Percentiles rank a stretch among this genome's conserved stretches.
These are phyloP conservation scores for Anneissia japonica DNA, from an alignment of 35 echinoderm and acorn worm species.

Conservation along the genomic window DNA sequence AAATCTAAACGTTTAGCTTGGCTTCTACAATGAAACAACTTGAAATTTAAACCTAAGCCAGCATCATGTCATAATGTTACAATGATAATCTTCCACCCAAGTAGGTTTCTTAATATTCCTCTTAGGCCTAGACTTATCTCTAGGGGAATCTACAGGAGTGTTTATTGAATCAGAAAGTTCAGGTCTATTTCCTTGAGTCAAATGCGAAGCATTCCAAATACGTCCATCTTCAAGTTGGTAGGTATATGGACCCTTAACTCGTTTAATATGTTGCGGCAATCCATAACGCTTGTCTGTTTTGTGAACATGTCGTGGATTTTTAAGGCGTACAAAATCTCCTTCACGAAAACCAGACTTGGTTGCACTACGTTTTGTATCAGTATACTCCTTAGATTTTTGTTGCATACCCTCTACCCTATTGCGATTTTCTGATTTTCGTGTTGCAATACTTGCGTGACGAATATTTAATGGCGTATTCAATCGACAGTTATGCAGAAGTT, in stretches of 20 bases:
- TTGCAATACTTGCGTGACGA: no score
- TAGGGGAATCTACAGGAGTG: background rate
- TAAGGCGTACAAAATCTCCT: background rate
- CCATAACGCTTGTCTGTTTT: background rate
- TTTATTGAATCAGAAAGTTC: no score
- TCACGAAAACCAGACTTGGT: background rate
- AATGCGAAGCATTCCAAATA: background rate
- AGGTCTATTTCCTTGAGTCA: background rate
- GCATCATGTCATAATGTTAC: no score
- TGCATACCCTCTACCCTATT: background rate
- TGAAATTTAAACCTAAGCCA: no score
- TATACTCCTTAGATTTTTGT: background rate
- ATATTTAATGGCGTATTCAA: no score
- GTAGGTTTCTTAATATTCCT: background rate
- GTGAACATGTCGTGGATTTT: background rate
- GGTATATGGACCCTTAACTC: background rate
- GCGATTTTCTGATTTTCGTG: background rate
- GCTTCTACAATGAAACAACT: no score
- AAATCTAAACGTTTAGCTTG: no score
- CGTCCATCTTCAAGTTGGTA: slow-evolving; percentile 10
- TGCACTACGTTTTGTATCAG: background rate
- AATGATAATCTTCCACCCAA: background rate
- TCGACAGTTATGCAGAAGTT: no score
- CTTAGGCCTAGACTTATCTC: background rate
- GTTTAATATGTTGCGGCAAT: background rate